phyloP scores from a whole-genome alignment of 23 tunicate species.

The Trididemnum miniatum region DNA sequence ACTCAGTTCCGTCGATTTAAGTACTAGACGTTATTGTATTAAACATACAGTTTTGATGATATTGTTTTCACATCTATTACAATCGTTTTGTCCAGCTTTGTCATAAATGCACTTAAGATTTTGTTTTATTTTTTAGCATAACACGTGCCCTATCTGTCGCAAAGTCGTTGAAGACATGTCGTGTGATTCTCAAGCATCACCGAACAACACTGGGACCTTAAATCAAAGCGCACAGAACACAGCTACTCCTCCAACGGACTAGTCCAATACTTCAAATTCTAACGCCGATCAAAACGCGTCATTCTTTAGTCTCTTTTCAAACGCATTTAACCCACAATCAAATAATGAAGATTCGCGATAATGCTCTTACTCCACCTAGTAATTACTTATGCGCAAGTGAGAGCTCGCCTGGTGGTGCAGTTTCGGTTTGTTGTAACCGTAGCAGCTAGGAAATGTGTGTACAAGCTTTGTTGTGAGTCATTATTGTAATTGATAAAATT shows the following conservation, averaged over 20 bases:
- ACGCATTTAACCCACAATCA: background rate
- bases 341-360: background rate
- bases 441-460: too few relatives aligned
- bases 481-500: too few relatives aligned
- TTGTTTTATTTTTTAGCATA: slow-evolving; percentile 45
- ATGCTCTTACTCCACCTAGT: background rate
- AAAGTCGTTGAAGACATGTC: slow-evolving; percentile 39
- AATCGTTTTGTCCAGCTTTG: background rate
- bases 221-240: background rate
- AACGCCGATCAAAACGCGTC: background rate
- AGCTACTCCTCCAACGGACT: background rate
- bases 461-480: too few relatives aligned
- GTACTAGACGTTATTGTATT: background rate
- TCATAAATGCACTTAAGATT: background rate
- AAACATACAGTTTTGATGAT: background rate
- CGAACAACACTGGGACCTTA: background rate
- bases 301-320: background rate
- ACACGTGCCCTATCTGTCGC: slow-evolving; percentile 79
- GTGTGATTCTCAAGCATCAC: background rate
- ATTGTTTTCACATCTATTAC: background rate
- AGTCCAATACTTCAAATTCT: background rate
- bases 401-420: background rate
- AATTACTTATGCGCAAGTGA: background rate
- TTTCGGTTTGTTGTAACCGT: too few relatives aligned
- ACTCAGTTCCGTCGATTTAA: too few relatives aligned